These are phyloP conservation scores for Orius insidiosus DNA, from an alignment of 1,140 invertebrate genomes.

Conservation along the genomic window DNA sequence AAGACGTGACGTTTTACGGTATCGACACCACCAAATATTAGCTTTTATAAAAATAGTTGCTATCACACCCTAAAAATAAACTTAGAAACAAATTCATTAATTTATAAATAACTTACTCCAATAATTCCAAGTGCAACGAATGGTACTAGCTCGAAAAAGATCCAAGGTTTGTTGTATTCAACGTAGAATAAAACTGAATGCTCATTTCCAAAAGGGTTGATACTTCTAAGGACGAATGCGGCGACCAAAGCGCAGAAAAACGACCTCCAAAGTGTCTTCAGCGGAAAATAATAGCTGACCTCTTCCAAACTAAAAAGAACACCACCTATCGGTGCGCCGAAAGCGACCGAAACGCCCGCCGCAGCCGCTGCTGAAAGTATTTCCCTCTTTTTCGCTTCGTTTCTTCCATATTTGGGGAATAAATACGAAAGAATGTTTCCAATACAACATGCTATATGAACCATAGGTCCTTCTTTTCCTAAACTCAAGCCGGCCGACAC, in stretches of 20 bases:
- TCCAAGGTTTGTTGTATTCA: slow-evolving; percentile 97
- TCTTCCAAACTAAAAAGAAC: slow-evolving; percentile 97
- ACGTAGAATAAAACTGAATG: slow-evolving; percentile 97
- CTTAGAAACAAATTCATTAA: slow-evolving; percentile 39
- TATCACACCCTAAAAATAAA: slow-evolving; percentile 65
- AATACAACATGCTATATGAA: slow-evolving; percentile 90
- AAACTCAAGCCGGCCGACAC: slow-evolving; percentile 90
- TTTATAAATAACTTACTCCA: slow-evolving; percentile 60
- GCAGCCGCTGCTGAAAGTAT: slow-evolving; percentile 96
- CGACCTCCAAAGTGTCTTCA: slow-evolving; percentile 97
- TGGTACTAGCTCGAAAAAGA: slow-evolving; percentile 93
- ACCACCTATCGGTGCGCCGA: slow-evolving; percentile 95
- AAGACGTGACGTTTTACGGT: slow-evolving; percentile 81
- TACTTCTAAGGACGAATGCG: slow-evolving; percentile 89
- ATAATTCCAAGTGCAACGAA: slow-evolving; percentile 92
- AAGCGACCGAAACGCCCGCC: slow-evolving; percentile 96
- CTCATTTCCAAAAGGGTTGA: slow-evolving; percentile 98
- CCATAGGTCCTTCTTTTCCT: slow-evolving; percentile 99
- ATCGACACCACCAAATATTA: slow-evolving; percentile 90
- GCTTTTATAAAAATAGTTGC: slow-evolving; percentile 92
- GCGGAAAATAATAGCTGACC: slow-evolving; percentile 97
- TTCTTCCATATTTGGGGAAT: slow-evolving; percentile 97
- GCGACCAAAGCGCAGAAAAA: slow-evolving; percentile 99
- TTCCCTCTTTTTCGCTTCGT: slow-evolving; percentile 98
- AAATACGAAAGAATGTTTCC: slow-evolving; percentile 96